Conservation (phyloP, 2,888 invertebrate genomes). For the Adelphocoris suturalis region DNA sequence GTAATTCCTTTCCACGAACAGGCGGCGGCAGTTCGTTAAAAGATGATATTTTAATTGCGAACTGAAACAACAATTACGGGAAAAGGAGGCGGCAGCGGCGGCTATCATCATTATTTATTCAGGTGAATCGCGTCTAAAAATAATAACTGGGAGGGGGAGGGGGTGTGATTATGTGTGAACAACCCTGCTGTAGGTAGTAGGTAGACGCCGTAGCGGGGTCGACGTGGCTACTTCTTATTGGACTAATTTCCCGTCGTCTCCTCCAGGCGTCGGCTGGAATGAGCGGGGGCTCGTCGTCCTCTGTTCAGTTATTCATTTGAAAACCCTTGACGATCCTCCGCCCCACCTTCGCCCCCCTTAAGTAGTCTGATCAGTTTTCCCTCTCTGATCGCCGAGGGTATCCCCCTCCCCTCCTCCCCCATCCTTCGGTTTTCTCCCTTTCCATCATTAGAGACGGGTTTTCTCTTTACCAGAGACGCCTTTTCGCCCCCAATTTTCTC, state of each 20-base stretch:
- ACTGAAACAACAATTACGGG: background rate
- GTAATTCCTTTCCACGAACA: no score
- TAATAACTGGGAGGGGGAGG: background rate
- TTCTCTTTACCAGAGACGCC: constrained; percentile 6
- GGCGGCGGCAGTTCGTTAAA: background rate
- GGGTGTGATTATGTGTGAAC: constrained; percentile 59
- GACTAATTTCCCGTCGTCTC: constrained; percentile 66
- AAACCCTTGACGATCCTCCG: constrained; percentile 59
- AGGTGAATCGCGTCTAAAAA: constrained; percentile 47
- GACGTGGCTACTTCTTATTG: constrained; percentile 71
- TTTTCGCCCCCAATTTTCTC: constrained; percentile 15
- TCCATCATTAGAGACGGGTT: constrained; percentile 58
- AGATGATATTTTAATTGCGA: background rate
- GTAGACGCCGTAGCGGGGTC: no score
- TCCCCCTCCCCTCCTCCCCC: background rate
- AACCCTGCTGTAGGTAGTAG: background rate
- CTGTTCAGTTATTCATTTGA: constrained; percentile 71
- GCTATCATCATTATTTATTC: constrained; percentile 58
- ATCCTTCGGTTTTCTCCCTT: background rate
- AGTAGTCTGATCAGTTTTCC: constrained; percentile 70
- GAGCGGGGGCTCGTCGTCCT: background rate
- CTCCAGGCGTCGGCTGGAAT: background rate
- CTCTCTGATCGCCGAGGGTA: constrained; percentile 48
- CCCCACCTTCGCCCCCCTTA: constrained; percentile 42
- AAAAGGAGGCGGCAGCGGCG: background rate